Conservation (phyloP, 2,797 vertebrate species). For the Cheracebus regulus region DNA sequence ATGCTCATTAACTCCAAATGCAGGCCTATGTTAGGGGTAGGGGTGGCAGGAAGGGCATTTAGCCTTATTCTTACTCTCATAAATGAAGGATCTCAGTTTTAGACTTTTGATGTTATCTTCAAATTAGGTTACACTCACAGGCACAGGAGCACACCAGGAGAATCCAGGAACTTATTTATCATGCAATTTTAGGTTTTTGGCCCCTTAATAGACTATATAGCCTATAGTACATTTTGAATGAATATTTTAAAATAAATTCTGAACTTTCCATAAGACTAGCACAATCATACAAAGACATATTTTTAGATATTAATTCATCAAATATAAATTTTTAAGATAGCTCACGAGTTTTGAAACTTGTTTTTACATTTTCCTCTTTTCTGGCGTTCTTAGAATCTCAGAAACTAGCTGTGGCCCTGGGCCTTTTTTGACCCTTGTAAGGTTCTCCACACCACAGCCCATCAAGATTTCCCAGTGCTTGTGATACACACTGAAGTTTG, state of each 20-base stretch:
- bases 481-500: not conserved
- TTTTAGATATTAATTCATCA: not conserved
- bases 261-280: not conserved
- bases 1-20: not conserved
- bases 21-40: not conserved
- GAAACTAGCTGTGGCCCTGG: not conserved
- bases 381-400: not conserved
- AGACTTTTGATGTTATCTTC: not conserved
- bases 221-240: not conserved
- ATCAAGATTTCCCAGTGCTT: not conserved
- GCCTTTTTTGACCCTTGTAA: not conserved
- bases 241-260: not conserved
- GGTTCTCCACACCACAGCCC: not conserved
- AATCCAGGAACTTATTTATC: not conserved
- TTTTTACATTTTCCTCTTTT: not conserved
- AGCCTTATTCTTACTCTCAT: not conserved
- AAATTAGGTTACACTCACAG: not conserved
- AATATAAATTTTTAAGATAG: not conserved
- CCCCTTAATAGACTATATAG: not conserved
- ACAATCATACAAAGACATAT: not conserved
- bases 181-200: not conserved
- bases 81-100: not conserved
- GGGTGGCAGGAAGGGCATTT: not conserved
- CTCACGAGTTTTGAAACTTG: not conserved
- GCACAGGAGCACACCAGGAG: not conserved